Base-by-base conservation (phyloP, 2,888 invertebrate genomes). In the Neocrepidodera transversa region DNA sequence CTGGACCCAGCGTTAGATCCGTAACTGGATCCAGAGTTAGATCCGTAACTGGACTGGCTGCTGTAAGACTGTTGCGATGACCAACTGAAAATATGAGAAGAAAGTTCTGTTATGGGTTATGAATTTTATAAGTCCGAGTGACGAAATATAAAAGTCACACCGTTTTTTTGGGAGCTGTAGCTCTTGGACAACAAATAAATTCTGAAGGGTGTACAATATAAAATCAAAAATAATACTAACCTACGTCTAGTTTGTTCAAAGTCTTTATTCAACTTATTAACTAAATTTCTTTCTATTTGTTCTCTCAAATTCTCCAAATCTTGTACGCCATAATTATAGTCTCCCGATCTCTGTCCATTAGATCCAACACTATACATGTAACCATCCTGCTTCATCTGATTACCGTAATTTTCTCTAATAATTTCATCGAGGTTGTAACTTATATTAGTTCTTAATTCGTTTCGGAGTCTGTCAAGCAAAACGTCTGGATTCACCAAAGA, bases 211-310 rank as follows among this genome's bases (percentile, higher is more conserved):
- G n/a, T n/a, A n/a, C n/a, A n/a, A n/a, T n/a, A n/a, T n/a, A n/a
- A n/a, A n/a, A n/a, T n/a, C n/a, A n/a, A n/a, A n/a, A n/a, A n/a
- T n/a, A n/a, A n/a, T n/a, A 53, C 50, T 53, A 50, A 65, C 68
- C 68, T 63, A 16, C 55, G 63, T 32, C 62, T 57, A 28, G 65
- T 60, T 11, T 53, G 56, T 61, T 70, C 66, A 54, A 73, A 73
- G 50, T 73, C 73, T 10, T 70, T 62, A 23, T 67, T 72, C 32
- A 74, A 56, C 53, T 78, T 76, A 5, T 71, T 68, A 0, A 75
- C 61, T 35, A 79, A 65, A 62, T 78, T 77, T 23, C 68, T 67
- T 54, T 78, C 74, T 16, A 78, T 71, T 63, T 78, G 76, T 42
- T 70, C 63, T 51, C 71, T 75, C 40, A 75, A 68, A 55, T 68